Conservation (phyloP, 2,888 invertebrate species). For the Phymatocera aterrima region DNA sequence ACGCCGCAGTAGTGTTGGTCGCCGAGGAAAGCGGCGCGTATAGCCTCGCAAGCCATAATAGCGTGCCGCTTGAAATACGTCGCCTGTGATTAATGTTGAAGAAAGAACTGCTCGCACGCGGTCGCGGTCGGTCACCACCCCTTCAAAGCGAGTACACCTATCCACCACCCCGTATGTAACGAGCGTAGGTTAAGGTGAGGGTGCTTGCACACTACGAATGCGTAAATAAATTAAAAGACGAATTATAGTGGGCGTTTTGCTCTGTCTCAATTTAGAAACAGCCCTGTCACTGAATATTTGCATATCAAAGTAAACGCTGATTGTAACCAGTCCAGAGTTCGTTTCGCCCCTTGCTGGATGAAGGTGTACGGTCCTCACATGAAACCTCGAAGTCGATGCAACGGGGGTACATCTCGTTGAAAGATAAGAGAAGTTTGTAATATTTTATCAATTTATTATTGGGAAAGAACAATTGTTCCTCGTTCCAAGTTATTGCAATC, state of each 20-base stretch:
- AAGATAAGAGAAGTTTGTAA: slow-evolving; percentile 30
- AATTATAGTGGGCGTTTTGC: slow-evolving; percentile 3
- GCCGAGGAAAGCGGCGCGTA: too few relatives aligned
- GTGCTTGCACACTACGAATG: slow-evolving; percentile 15
- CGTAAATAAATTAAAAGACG: slow-evolving; percentile 26
- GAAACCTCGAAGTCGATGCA: neutral
- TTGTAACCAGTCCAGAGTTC: neutral
- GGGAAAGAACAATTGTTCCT: neutral
- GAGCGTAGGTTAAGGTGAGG: neutral
- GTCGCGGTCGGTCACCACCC: slow-evolving; percentile 5
- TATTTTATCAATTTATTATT: slow-evolving; percentile 6
- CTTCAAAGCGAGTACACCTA: neutral
- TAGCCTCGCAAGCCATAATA: slow-evolving; percentile 20
- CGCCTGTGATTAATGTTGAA: slow-evolving; percentile 46
- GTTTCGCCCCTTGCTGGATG: neutral
- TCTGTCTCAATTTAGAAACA: slow-evolving; percentile 24
- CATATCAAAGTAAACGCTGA: slow-evolving; percentile 39
- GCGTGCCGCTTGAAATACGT: slow-evolving; percentile 44
- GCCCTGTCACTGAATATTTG: neutral
- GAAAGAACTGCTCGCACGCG: slow-evolving; percentile 41
- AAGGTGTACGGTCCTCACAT: too few relatives aligned
- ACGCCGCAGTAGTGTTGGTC: neutral
- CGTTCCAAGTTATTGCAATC: slow-evolving; percentile 21
- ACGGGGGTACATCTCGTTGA: neutral
- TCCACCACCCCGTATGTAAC: neutral